A percentile compares a stretch with the other conserved stretches of the same genome.
Evolutionary conservation across 2,797 vertebrate genomes (phyloP).

Genomic region (Neosilurus hyrtlii): DNA sequence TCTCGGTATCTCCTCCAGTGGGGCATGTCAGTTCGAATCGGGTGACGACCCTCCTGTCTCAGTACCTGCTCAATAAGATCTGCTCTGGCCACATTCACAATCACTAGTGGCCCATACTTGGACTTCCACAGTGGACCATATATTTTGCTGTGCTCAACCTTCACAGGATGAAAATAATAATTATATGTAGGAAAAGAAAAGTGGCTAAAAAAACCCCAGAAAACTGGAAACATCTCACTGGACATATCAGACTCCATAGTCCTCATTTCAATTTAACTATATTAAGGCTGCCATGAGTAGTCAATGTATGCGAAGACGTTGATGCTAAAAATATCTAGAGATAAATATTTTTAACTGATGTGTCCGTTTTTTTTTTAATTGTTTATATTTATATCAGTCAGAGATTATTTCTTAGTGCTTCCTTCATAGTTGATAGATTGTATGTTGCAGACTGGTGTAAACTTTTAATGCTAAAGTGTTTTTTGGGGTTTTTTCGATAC

Average conservation of each 20-base stretch:
- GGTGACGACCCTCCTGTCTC: conserved; percentile 74
- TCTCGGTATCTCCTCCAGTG: conserved; percentile 79
- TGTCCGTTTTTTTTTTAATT: no score
- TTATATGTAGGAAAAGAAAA: background rate
- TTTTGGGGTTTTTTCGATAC: no score
- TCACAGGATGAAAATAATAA: background rate
- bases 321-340: no score
- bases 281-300: no score
- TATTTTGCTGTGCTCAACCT: conserved; percentile 77
- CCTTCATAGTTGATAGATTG: no score
- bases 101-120: conserved; percentile 68
- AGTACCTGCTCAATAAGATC: conserved; percentile 77
- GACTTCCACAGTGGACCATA: conserved; percentile 79
- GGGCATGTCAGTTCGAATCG: conserved; percentile 72
- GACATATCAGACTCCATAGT: background rate
- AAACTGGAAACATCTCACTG: background rate
- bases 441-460: no score
- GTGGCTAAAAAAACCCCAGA: background rate
- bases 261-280: background rate
- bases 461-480: no score
- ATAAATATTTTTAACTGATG: no score
- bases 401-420: no score
- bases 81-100: conserved; percentile 76
- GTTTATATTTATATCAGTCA: no score
- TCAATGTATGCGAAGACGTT: no score